Evolutionary conservation across 2,797 vertebrate species (phyloP).

Genomic region (Tamandua tetradactyla): DNA sequence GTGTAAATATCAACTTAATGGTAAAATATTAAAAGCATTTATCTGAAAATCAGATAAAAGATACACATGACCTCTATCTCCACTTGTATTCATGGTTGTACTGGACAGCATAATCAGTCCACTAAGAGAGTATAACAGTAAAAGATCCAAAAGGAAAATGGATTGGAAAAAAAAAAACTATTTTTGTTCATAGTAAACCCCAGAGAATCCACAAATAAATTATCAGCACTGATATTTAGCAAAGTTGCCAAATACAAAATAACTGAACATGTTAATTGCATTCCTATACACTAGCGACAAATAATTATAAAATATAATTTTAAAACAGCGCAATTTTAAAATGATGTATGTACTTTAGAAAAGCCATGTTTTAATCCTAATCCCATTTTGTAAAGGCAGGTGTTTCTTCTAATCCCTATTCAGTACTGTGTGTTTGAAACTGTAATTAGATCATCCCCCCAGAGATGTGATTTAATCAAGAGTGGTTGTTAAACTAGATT

Average conservation of each 20-base stretch:
- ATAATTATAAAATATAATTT: background rate
- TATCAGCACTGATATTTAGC: background rate
- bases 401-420: no score
- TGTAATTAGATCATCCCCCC: no score
- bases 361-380: no score
- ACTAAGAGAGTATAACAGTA: background rate
- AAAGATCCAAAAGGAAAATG: background rate
- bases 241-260: background rate
- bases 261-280: background rate
- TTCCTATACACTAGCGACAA: background rate
- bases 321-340: no score
- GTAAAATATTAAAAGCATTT: background rate
- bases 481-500: no score
- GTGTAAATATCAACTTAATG: no score
- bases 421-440: no score
- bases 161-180: background rate
- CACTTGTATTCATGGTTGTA: background rate
- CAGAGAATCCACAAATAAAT: background rate
- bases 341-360: no score
- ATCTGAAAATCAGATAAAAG: background rate
- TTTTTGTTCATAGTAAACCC: background rate
- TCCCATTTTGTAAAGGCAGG: no score
- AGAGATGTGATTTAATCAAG: no score
- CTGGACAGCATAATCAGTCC: background rate
- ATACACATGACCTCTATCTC: background rate